These are phyloP conservation scores for Eretmodus cyanostictus DNA, from an alignment of 2,113 vertebrate species.

Conservation along the genomic window DNA sequence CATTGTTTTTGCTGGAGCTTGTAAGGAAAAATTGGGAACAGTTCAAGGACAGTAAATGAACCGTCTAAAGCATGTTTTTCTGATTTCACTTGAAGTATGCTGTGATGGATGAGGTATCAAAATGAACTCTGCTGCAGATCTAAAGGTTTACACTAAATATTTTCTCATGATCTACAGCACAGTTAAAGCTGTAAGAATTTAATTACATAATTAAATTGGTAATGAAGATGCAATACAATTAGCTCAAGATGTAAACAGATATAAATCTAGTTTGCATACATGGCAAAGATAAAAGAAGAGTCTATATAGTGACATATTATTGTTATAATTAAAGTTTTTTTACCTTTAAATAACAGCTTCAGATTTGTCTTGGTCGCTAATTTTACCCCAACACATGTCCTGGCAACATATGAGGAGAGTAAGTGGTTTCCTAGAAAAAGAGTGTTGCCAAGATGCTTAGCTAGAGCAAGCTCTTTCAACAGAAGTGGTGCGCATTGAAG, in stretches of 20 bases:
- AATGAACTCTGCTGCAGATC: background rate
- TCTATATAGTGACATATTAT: background rate
- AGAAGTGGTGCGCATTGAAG: background rate
- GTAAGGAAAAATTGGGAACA: background rate
- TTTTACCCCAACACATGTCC: background rate
- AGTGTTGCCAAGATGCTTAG: background rate
- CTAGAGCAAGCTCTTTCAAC: background rate
- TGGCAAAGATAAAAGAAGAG: background rate
- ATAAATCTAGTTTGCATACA: background rate
- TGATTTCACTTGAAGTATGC: background rate
- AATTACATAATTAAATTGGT: background rate
- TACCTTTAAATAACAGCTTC: background rate
- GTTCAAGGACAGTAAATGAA: background rate
- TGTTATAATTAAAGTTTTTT: background rate
- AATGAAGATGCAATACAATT: background rate
- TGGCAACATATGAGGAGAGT: background rate
- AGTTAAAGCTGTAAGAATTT: background rate
- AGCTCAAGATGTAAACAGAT: background rate
- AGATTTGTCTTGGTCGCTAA: background rate
- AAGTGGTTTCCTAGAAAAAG: background rate
- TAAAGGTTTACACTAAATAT: background rate
- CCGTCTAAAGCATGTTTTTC: background rate
- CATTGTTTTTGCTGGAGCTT: background rate
- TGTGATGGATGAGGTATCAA: background rate
- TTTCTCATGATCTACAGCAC: background rate